These are phyloP conservation scores for Amiota mariae DNA, from an alignment of 2,888 invertebrate species.

Conservation along the genomic window DNA sequence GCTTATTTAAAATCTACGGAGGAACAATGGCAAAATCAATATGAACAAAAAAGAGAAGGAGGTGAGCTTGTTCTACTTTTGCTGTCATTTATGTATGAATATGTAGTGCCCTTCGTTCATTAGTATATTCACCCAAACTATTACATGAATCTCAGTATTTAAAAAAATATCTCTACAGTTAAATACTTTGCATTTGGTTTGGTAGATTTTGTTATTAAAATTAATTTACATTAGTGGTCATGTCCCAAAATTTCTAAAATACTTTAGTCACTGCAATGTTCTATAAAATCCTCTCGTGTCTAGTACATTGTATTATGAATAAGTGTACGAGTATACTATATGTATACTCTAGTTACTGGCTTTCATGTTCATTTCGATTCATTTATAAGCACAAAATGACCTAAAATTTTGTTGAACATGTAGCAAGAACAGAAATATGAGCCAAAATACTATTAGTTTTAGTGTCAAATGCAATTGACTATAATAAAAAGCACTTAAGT, in stretches of 20 bases:
- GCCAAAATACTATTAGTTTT: neutral
- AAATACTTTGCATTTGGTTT: constrained; percentile 11
- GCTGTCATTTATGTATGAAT: no score
- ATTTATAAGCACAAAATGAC: constrained; percentile 22
- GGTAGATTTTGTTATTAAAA: constrained; percentile 25
- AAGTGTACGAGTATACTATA: neutral
- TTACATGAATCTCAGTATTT: no score
- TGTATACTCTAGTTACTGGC: constrained; percentile 1
- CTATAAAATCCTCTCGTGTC: neutral
- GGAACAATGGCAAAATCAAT: no score
- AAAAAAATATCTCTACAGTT: no score
- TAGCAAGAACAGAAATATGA: constrained; percentile 3
- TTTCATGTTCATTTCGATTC: constrained; percentile 24
- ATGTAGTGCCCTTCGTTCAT: no score
- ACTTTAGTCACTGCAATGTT: neutral
- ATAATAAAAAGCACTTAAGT: no score
- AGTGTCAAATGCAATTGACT: no score
- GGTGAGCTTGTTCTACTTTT: no score
- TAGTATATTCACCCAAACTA: no score
- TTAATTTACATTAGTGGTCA: constrained; percentile 26
- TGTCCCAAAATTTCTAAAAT: neutral
- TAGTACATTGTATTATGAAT: no score
- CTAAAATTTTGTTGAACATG: constrained; percentile 16
- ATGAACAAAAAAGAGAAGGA: no score
- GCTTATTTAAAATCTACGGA: no score